These are phyloP conservation scores for Grammomys dolichurus DNA, from an alignment of 2,113 vertebrate genomes.

Conservation along the genomic window DNA sequence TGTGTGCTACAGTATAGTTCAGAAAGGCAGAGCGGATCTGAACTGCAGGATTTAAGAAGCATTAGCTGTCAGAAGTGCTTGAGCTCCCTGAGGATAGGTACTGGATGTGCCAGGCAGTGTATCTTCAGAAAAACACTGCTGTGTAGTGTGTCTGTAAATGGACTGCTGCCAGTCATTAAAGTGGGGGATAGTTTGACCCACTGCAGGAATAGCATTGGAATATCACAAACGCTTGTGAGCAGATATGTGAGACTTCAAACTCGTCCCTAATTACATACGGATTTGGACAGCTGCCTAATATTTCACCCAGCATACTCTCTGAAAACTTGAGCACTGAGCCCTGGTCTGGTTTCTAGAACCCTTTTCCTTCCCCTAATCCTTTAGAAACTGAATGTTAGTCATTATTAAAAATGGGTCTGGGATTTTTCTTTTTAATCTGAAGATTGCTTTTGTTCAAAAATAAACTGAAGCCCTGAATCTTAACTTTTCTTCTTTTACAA, in stretches of 20 bases:
- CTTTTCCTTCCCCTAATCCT: neutral
- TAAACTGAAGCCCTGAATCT: neutral
- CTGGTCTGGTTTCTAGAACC: neutral
- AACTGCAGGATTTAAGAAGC: neutral
- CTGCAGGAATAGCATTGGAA: neutral
- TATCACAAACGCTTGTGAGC: neutral
- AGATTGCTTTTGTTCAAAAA: slow-evolving; percentile 47
- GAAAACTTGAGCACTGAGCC: neutral
- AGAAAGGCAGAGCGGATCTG: slow-evolving; percentile 6
- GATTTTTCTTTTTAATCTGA: slow-evolving; percentile 22
- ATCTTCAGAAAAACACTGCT: neutral
- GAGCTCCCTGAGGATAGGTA: neutral
- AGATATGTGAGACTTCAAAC: neutral
- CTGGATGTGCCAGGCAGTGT: neutral
- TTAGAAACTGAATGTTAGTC: neutral
- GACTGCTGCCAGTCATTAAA: neutral
- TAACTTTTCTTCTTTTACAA: slow-evolving; percentile 12
- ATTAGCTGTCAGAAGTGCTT: neutral
- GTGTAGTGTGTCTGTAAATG: neutral
- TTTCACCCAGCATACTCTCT: neutral
- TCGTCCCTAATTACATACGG: neutral
- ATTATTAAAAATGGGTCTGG: slow-evolving; percentile 37
- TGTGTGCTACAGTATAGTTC: neutral
- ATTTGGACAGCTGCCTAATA: neutral
- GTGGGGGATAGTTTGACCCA: neutral